These are phyloP conservation scores for Diadegma fenestrale DNA, from an alignment of 2,888 invertebrate species.

Conservation along the genomic window DNA sequence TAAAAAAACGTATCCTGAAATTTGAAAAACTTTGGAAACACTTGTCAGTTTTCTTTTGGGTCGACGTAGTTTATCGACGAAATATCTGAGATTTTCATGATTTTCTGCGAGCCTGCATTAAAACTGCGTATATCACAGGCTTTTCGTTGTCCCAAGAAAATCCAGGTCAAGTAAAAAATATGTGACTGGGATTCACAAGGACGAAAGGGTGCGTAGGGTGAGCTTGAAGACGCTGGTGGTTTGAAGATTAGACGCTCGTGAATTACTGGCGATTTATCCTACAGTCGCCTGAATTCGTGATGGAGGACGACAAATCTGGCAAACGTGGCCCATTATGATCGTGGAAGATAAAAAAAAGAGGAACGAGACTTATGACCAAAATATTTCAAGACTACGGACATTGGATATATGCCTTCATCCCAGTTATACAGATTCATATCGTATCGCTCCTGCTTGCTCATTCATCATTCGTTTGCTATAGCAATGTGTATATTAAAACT, in stretches of 20 bases:
- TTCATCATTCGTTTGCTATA: neutral
- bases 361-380: constrained; percentile 17
- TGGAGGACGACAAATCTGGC: constrained; percentile 55
- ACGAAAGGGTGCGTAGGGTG: constrained; percentile 35
- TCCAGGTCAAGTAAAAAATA: constrained; percentile 45
- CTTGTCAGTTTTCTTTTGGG: neutral
- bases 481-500: neutral
- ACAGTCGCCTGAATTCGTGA: constrained; percentile 28
- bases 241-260: constrained; percentile 55
- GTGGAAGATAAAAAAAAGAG: constrained; percentile 30
- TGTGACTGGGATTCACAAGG: constrained; percentile 36
- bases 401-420: constrained; percentile 1
- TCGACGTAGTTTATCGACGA: neutral
- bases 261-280: constrained; percentile 55
- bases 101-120: neutral
- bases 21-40: neutral
- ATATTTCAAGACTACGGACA: constrained; percentile 16
- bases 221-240: constrained; percentile 31
- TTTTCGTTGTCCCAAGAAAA: constrained; percentile 12
- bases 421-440: constrained; percentile 13
- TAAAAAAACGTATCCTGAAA: neutral
- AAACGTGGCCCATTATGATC: constrained; percentile 49
- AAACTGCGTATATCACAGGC: constrained; percentile 9
- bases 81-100: neutral
- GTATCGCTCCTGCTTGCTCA: neutral